Conservation (phyloP, 2,888 invertebrate species). For the Acrobeloides nanus region DNA sequence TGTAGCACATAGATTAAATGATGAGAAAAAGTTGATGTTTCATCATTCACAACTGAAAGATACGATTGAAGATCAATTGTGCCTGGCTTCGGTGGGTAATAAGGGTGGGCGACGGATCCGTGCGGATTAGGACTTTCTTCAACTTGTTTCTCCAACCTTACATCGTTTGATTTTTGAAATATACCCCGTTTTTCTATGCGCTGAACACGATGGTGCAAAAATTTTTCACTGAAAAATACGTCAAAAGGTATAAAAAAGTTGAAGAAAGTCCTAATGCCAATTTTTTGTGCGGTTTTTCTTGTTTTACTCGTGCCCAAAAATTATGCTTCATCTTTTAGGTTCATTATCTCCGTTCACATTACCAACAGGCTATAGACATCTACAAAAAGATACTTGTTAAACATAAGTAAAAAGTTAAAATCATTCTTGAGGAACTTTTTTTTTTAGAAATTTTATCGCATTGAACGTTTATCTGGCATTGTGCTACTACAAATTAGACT, state of each 20-base stretch:
- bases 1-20: slow-evolving; percentile 81
- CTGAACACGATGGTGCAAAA: too few relatives aligned
- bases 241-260: too few relatives aligned
- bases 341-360: slow-evolving; percentile 88
- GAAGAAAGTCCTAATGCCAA: too few relatives aligned
- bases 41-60: slow-evolving; percentile 80
- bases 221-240: too few relatives aligned
- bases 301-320: slow-evolving; percentile 61
- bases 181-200: too few relatives aligned
- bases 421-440: neutral
- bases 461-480: slow-evolving; percentile 92
- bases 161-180: too few relatives aligned
- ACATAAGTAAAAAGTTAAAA: slow-evolving; percentile 66
- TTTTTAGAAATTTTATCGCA: slow-evolving; percentile 73
- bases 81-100: slow-evolving; percentile 20
- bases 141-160: too few relatives aligned
- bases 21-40: slow-evolving; percentile 75
- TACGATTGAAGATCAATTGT: slow-evolving; percentile 70
- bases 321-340: too few relatives aligned
- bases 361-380: slow-evolving; percentile 95
- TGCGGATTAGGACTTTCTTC: too few relatives aligned
- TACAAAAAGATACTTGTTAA: slow-evolving; percentile 85
- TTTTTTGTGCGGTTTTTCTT: too few relatives aligned
- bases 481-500: slow-evolving; percentile 95
- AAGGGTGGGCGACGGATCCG: too few relatives aligned